Base-by-base conservation (phyloP, 2,888 invertebrate species). In the Pammene fasciana region DNA sequence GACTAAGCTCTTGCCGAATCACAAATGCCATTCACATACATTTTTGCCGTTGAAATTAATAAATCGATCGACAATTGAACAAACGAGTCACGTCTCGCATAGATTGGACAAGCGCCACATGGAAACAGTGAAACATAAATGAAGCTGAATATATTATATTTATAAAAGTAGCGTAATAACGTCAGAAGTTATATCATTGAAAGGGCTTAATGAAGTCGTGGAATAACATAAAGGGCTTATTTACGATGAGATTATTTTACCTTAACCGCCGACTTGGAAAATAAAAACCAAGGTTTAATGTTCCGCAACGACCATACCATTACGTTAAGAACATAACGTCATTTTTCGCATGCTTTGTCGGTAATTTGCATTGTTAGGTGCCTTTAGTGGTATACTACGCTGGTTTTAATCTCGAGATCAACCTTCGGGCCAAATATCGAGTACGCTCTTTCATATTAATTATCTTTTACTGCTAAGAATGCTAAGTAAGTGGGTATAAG, bases 161-260 rank as follows among this genome's bases (percentile, higher is more conserved):
- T 36, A 52, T 52, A 41, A 52, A 50, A 62, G n/a, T 16, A 48
- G 41, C 62, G 45, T 45, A 55, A 65, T 45, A 45, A 55, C 36
- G 34, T 43, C 46, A 34, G 46, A 34, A 52, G 60, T 36, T 36
- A 41, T 57, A 43, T 50, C 50, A 55, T 34, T 82, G 72, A 78
- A 77, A 78, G 79, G 78, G 82, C 76, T 80, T 85, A 85, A 87
- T 86, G 85, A 86, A 86, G 84, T 82, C 83, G 80, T 82, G 79
- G 79, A 82, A 83, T 81, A 82, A 81, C 82, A 85, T 84, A 85
- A 84, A 82, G 78, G 72, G 61, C 74, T 80, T 83, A 83, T 87
- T 87, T 85, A 86, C 78, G 78, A 76, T 76, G 77, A 82, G 80
- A 85, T 26, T 26, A 26, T 26, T 26, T 85, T 83, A 79, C 82